phyloP scores from a whole-genome alignment of 2,888 invertebrate species.

The Agrypnus murinus region DNA sequence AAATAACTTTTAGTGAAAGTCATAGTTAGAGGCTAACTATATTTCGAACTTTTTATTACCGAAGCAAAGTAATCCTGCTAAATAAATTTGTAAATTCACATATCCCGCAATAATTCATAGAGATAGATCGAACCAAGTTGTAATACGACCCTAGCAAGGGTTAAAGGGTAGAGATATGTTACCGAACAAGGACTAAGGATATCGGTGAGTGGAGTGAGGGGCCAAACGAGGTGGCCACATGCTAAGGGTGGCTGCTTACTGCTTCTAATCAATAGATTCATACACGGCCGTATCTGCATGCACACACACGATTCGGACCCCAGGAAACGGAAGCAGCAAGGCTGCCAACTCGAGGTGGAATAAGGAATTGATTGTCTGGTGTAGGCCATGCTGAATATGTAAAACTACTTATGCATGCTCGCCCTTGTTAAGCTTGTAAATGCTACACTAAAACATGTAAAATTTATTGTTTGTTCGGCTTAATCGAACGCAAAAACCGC shows the following conservation, averaged over 20 bases:
- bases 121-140: conserved; percentile 58
- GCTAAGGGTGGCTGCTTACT: conserved; percentile 62
- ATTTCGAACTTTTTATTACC: conserved; percentile 3
- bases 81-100: conserved; percentile 48
- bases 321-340: conserved; percentile 64
- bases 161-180: conserved; percentile 60
- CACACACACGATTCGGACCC: conserved; percentile 66
- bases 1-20: too few species aligned
- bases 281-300: conserved; percentile 68
- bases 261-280: conserved; percentile 68
- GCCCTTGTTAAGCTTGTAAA: conserved; percentile 45
- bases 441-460: conserved; percentile 28
- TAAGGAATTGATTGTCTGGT: conserved; percentile 69
- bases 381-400: conserved; percentile 67
- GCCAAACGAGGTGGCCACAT: conserved; percentile 60
- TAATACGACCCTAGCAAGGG: conserved; percentile 61
- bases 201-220: conserved; percentile 53
- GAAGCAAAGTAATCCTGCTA: conserved; percentile 41
- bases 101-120: conserved; percentile 49
- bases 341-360: conserved; percentile 62
- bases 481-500: conserved; percentile 12
- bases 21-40: too few species aligned
- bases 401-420: conserved; percentile 58
- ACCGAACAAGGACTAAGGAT: conserved; percentile 58
- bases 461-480: conserved; percentile 43